phyloP scores from a whole-genome alignment of 2,888 invertebrate species.

The Caenorhabditis uteleia region DNA sequence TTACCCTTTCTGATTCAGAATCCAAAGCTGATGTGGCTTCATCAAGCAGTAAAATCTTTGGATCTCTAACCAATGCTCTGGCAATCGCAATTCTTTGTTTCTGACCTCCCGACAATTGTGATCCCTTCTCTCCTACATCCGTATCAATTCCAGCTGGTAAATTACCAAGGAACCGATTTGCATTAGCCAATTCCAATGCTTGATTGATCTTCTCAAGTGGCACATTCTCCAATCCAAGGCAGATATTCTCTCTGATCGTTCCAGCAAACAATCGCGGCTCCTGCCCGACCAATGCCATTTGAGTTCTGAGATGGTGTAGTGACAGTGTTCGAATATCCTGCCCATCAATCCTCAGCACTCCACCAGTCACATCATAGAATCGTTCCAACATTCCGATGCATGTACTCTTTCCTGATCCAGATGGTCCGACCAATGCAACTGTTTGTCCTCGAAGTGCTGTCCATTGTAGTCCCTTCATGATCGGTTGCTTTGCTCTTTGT shows the following conservation, averaged over 20 bases:
- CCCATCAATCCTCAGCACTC: slow-evolving; percentile 78
- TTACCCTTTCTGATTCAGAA: slow-evolving; percentile 40
- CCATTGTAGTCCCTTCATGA: slow-evolving; percentile 68
- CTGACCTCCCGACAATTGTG: slow-evolving; percentile 84
- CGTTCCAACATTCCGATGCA: slow-evolving; percentile 82
- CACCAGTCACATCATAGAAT: slow-evolving; percentile 81
- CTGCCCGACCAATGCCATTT: slow-evolving; percentile 59
- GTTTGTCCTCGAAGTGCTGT: slow-evolving; percentile 62
- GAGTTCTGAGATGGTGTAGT: slow-evolving; percentile 41
- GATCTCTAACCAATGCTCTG: slow-evolving; percentile 41
- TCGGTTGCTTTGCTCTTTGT: slow-evolving; percentile 60
- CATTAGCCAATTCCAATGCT: slow-evolving; percentile 70
- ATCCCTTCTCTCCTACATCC: slow-evolving; percentile 79
- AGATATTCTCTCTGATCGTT: slow-evolving; percentile 81
- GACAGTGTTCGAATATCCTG: slow-evolving; percentile 74
- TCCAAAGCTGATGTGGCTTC: slow-evolving; percentile 67
- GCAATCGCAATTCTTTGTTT: slow-evolving; percentile 88
- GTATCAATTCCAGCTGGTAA: slow-evolving; percentile 76
- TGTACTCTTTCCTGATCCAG: slow-evolving; percentile 89
- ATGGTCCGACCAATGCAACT: slow-evolving; percentile 75
- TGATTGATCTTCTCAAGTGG: slow-evolving; percentile 55
- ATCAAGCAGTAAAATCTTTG: slow-evolving; percentile 45
- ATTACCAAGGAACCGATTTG: slow-evolving; percentile 70
- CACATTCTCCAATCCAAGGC: slow-evolving; percentile 78
- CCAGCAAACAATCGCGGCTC: slow-evolving; percentile 55